These are phyloP conservation scores for Telmatherina bonti DNA, from an alignment of 2,797 vertebrate species.

Conservation along the genomic window DNA sequence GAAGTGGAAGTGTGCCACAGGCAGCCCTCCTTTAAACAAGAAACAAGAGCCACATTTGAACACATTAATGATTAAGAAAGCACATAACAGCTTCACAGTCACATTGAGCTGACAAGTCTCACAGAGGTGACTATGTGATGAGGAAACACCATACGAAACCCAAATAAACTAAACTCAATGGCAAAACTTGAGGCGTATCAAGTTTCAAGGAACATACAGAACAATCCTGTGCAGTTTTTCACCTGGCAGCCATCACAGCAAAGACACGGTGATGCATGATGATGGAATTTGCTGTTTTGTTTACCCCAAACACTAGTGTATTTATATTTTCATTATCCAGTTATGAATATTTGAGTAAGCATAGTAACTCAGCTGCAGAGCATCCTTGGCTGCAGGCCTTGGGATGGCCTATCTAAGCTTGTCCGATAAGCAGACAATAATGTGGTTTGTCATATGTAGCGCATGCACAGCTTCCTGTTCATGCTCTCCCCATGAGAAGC, in stretches of 20 bases:
- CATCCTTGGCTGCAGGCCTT: conserved; percentile 75
- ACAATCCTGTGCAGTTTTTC: conserved; percentile 47
- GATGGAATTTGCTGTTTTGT: conserved; percentile 64
- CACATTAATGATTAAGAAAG: conserved; percentile 51
- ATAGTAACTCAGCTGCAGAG: conserved; percentile 77
- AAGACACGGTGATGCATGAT: conserved; percentile 47
- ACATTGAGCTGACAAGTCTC: conserved; percentile 40
- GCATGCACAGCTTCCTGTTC: conserved; percentile 80
- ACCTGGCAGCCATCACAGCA: conserved; percentile 54
- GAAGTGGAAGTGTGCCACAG: conserved; percentile 59
- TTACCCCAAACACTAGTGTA: conserved; percentile 63
- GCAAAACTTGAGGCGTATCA: conserved; percentile 41
- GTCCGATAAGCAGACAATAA: conserved; percentile 80
- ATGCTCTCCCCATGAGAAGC: conserved; percentile 76
- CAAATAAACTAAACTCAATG: conserved; percentile 44
- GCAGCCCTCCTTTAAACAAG: conserved; percentile 71
- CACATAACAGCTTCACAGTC: conserved; percentile 32
- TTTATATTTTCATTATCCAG: conserved; percentile 79
- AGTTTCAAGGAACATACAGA: conserved; percentile 26
- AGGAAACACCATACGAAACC: conserved; percentile 30
- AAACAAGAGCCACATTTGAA: conserved; percentile 54
- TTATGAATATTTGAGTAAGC: conserved; percentile 85
- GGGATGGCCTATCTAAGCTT: conserved; percentile 79
- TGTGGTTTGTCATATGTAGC: conserved; percentile 85
- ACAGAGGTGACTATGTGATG: conserved; percentile 51